Percentiles rank a stretch among this genome's conserved stretches.
Conservation (phyloP, 92 coral and sea anemone genomes). For the Paragorgia papillata region DNA sequence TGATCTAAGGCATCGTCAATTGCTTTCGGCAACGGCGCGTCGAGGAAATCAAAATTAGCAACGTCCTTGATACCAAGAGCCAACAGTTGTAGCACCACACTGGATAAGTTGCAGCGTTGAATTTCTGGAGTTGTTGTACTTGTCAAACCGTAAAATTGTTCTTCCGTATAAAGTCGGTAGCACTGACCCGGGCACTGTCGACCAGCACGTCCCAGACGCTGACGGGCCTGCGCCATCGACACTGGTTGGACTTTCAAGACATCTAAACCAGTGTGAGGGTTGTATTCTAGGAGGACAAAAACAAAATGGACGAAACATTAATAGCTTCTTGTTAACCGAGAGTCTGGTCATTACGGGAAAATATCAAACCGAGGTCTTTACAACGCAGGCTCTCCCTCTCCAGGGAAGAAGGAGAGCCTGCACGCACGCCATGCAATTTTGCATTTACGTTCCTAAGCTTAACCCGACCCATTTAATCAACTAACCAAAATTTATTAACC, state of each 20-base stretch:
- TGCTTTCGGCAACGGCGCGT: constrained; percentile 74
- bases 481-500: no score
- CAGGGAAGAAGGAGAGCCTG: no score
- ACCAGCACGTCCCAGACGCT: constrained; percentile 94
- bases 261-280: constrained; percentile 95
- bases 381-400: no score
- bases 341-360: no score
- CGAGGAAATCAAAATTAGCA: constrained; percentile 81
- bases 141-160: constrained; percentile 80
- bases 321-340: no score
- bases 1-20: constrained; percentile 78
- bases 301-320: background rate
- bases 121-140: constrained; percentile 88
- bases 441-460: no score
- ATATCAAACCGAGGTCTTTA: no score
- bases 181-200: constrained; percentile 92
- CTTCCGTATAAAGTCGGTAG: constrained; percentile 93
- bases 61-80: constrained; percentile 85
- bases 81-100: constrained; percentile 81
- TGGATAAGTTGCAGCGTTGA: constrained; percentile 85
- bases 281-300: constrained; percentile 61
- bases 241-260: constrained; percentile 88
- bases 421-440: no score
- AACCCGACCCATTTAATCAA: no score
- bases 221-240: constrained; percentile 98